A percentile compares a stretch with the other conserved stretches of the same genome.
Evolutionary conservation across 2,797 vertebrate genomes (phyloP).

Genomic region (Poeciliopsis gracilis): DNA sequence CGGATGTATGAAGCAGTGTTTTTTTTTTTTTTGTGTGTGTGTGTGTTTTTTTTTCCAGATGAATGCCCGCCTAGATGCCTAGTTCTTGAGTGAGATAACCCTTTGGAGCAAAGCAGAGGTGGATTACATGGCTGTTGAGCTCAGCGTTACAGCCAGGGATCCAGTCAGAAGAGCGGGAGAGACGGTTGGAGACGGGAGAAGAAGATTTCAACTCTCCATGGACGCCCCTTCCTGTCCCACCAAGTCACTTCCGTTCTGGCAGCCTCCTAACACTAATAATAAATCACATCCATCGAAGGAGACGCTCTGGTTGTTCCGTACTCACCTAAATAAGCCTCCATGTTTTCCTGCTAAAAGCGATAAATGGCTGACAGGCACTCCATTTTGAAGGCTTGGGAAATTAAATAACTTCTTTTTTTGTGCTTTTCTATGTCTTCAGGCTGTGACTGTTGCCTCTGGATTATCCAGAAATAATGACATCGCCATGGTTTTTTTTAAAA

Average conservation of each 20-base stretch:
- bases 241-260: constrained; percentile 62
- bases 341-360: constrained; percentile 21
- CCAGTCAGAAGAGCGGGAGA: constrained; percentile 67
- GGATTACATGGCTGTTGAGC: constrained; percentile 76
- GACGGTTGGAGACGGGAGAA: constrained; percentile 45
- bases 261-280: constrained; percentile 64
- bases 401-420: neutral
- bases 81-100: constrained; percentile 76
- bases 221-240: constrained; percentile 34
- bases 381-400: neutral
- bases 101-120: constrained; percentile 76
- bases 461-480: neutral
- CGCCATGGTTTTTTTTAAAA: neutral
- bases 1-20: constrained; percentile 70
- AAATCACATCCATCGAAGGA: constrained; percentile 64
- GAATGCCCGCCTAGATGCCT: constrained; percentile 71
- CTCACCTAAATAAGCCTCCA: constrained; percentile 31
- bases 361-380: neutral
- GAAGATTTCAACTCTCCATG: constrained; percentile 63
- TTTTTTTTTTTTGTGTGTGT: constrained; percentile 10
- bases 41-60: constrained; percentile 66
- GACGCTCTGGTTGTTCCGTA: constrained; percentile 44
- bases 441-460: neutral
- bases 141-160: constrained; percentile 71
- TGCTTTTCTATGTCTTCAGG: neutral